Conservation (phyloP, 2,797 vertebrate genomes). For the Hippocampus kuda region DNA sequence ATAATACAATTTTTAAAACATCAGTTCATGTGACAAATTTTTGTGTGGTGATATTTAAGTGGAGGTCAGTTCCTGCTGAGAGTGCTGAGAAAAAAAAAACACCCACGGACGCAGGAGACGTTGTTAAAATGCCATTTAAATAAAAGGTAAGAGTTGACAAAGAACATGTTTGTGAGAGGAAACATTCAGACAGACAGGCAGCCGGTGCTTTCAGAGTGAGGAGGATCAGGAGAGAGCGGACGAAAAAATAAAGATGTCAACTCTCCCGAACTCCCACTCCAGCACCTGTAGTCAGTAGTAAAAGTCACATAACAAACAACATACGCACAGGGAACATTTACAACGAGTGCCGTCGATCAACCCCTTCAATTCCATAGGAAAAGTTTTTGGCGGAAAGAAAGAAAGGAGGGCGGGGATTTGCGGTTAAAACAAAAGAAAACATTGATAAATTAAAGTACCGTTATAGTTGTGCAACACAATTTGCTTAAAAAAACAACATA, state of each 20-base stretch:
- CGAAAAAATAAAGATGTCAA: neutral
- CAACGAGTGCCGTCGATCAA: neutral
- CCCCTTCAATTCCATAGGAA: constrained; percentile 1
- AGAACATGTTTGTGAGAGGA: neutral
- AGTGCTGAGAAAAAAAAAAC: neutral
- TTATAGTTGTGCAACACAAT: constrained; percentile 11
- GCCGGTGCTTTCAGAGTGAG: constrained; percentile 6
- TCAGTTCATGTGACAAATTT: no score
- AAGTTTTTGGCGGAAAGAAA: neutral
- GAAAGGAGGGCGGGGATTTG: neutral
- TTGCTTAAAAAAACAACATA: neutral
- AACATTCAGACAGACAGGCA: constrained; percentile 10
- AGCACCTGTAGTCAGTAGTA: constrained; percentile 11
- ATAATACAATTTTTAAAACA: neutral
- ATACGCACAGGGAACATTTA: neutral
- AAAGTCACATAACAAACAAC: constrained; percentile 1
- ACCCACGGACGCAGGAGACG: neutral
- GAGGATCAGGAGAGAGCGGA: neutral
- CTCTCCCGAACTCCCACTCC: neutral
- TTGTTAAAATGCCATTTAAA: constrained; percentile 8
- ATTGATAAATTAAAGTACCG: constrained; percentile 8
- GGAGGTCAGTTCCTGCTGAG: neutral
- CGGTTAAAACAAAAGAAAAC: constrained; percentile 1
- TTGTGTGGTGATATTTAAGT: neutral
- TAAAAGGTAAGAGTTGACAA: constrained; percentile 6